Percentiles rank a stretch among this genome's conserved stretches.
These are phyloP conservation scores for Metopia argyrocephala DNA, from an alignment of 2,888 invertebrate species.

Conservation along the genomic window DNA sequence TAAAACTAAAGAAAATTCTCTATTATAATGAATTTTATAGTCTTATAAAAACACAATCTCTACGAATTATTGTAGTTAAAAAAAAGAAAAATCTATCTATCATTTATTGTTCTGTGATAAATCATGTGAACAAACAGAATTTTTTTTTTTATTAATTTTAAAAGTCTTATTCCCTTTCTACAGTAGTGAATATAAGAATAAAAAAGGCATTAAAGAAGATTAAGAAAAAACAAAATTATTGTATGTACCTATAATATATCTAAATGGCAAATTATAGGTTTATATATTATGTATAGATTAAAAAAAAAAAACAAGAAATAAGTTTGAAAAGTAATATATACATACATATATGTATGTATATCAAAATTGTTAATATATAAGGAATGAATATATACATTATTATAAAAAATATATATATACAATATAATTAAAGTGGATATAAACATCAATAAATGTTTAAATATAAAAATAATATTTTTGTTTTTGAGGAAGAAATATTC, in stretches of 20 bases:
- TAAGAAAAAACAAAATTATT: constrained; percentile 26
- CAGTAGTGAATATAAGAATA: too few species aligned
- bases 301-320: constrained; percentile 4
- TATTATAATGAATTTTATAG: constrained; percentile 4
- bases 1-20: neutral
- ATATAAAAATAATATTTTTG: constrained; percentile 32
- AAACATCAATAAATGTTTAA: constrained; percentile 56
- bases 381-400: constrained; percentile 43
- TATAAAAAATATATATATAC: constrained; percentile 48
- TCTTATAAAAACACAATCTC: constrained; percentile 12
- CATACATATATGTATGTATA: constrained; percentile 25
- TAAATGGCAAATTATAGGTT: constrained; percentile 43
- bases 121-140: constrained; percentile 60
- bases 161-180: constrained; percentile 61
- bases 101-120: constrained; percentile 76
- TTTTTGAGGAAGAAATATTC: too few species aligned
- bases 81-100: too few species aligned
- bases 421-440: constrained; percentile 50
- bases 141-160: too few species aligned
- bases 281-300: constrained; percentile 32
- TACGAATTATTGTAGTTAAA: constrained; percentile 53
- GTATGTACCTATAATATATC: neutral
- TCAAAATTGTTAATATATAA: constrained; percentile 47
- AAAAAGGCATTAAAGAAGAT: too few species aligned
- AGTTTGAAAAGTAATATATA: constrained; percentile 20